These are phyloP conservation scores for Ceyx erithaca DNA, from an alignment of 2,797 vertebrate species.

Conservation along the genomic window DNA sequence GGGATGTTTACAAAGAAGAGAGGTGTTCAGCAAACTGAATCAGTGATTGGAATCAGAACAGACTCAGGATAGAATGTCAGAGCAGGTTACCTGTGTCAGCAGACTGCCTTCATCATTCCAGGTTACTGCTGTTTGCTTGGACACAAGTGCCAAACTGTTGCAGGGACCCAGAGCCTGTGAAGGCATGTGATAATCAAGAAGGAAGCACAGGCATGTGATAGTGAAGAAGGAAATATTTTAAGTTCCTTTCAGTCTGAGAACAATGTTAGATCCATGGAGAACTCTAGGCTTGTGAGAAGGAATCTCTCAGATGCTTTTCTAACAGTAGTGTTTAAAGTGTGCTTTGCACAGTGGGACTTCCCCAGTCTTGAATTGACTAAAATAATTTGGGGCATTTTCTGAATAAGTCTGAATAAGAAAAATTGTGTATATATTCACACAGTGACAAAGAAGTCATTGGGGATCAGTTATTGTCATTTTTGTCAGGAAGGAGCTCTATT, in stretches of 20 bases:
- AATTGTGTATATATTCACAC: constrained; percentile 28
- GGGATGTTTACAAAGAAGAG: background rate
- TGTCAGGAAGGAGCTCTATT: constrained; percentile 6
- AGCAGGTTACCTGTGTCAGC: background rate
- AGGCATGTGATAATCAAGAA: background rate
- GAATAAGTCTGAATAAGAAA: background rate
- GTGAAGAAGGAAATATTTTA: background rate
- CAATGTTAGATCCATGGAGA: background rate
- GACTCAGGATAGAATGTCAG: background rate
- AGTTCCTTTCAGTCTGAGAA: background rate
- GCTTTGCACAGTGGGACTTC: background rate
- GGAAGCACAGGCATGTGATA: background rate
- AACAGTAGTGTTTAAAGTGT: background rate
- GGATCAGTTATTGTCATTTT: background rate
- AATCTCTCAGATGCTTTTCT: background rate
- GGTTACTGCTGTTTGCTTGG: background rate
- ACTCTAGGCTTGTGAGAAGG: background rate
- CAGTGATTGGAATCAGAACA: background rate
- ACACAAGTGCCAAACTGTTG: background rate
- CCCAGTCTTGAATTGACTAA: background rate
- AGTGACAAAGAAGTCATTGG: constrained; percentile 34
- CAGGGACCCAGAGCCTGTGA: background rate
- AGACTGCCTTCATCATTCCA: background rate
- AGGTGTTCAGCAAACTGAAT: background rate
- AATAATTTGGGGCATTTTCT: background rate